Evolutionary conservation across 2,888 invertebrate species (phyloP), one percentile per base, ranked within the genome.

Genomic region (Calameuta idolon): DNA sequence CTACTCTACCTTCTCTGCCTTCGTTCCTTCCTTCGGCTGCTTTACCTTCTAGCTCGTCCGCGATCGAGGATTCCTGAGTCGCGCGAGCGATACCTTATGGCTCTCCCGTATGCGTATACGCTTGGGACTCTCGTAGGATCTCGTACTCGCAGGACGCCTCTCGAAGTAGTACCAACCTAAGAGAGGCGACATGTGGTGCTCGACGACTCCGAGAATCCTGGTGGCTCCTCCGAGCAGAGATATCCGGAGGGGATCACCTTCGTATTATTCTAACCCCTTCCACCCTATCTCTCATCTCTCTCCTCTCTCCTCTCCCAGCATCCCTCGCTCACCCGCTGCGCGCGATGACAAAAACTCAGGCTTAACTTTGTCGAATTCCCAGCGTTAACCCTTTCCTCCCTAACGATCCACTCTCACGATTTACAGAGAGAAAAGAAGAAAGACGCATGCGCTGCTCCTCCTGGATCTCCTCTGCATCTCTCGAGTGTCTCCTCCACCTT

Each of bases 51-150:
- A 55, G 55, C 55, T 55, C 15, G 40, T 40, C 55, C 55, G 55
- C 55, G 71, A 71, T 83, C 81, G 79, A 80, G 84, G 76, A 85
- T 85, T 85, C 84, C 78, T 75, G 31, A 76, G 76, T 69, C 77
- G 76, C 55, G 11, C 76, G 37, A 23, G 73, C 76, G 79, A 81
- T 77, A 55, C 55, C 55, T 55, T 55, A 55, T 55, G 55, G 55
- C 55, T 55, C 23, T 9, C 23, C 9, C 55, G 55, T 55, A 55
- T 55, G 55, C 55, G 55, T 55, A 23, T 55, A 23, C 9, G 55
- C 55, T 55, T 55, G 55, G 55, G 23, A 9, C 55, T 55, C 55
- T 55, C 9, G 55, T 55, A 55, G 23, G 23, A 23, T 55, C 55
- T 23, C 55, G 55, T 9, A 40, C 40, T 23, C 15, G 40, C 15